These are phyloP conservation scores for Euphysa ruthae DNA, from an alignment of 30 jellyfish, hydroid and myxozoan species.

Conservation along the genomic window DNA sequence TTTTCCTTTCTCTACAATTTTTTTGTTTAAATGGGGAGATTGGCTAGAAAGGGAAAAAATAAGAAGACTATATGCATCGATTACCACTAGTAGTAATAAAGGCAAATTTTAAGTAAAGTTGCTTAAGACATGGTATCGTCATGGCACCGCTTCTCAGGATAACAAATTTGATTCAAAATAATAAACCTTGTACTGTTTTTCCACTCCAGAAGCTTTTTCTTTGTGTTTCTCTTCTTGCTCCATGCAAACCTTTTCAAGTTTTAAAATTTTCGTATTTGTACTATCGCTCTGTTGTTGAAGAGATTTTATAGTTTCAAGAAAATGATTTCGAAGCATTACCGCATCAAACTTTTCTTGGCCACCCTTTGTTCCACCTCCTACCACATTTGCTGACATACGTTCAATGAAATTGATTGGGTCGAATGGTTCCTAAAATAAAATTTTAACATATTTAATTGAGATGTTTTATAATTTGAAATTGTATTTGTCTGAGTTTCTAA, in stretches of 20 bases:
- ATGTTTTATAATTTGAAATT: too few relatives aligned
- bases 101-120: too few relatives aligned
- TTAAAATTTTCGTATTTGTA: constrained; percentile 61
- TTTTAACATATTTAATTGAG: neutral
- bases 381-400: constrained; percentile 78
- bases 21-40: too few relatives aligned
- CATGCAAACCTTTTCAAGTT: constrained; percentile 64
- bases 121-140: too few relatives aligned
- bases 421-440: constrained; percentile 73
- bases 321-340: constrained; percentile 62
- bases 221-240: constrained; percentile 79
- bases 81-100: too few relatives aligned
- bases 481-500: too few relatives aligned
- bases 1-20: too few relatives aligned
- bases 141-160: neutral
- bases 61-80: too few relatives aligned
- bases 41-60: too few relatives aligned
- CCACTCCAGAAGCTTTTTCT: constrained; percentile 55
- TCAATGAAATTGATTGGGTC: constrained; percentile 84
- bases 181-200: constrained; percentile 67
- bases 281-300: constrained; percentile 66
- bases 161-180: too few relatives aligned
- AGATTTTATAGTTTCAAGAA: constrained; percentile 66
- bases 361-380: constrained; percentile 96
- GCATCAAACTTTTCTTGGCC: constrained; percentile 92